A percentile compares a stretch with the other conserved stretches of the same genome.
Conservation (phyloP, 2,113 vertebrate genomes). For the Xiphorhynchus elegans region DNA sequence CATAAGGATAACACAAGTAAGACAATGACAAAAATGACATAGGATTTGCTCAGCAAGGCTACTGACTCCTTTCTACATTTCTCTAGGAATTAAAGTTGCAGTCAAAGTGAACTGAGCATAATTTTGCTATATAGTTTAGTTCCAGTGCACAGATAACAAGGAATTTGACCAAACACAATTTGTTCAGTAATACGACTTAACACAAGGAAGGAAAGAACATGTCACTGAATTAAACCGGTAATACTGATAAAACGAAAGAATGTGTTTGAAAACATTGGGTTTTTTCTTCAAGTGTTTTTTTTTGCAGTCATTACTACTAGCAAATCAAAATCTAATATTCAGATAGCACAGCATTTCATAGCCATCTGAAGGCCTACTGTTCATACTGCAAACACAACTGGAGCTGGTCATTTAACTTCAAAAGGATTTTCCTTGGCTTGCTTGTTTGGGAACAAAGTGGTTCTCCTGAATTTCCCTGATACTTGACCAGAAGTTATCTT, state of each 20-base stretch:
- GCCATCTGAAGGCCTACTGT: neutral
- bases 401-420: neutral
- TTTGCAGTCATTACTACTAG: neutral
- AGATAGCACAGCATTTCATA: neutral
- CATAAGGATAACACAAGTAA: neutral
- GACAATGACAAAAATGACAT: neutral
- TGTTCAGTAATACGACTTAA: neutral
- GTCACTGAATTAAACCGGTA: neutral
- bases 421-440: neutral
- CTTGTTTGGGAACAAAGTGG: neutral
- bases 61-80: neutral
- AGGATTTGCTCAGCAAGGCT: neutral
- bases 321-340: neutral
- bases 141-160: constrained; percentile 8
- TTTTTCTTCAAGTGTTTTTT: neutral
- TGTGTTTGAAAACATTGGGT: neutral
- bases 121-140: neutral
- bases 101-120: neutral
- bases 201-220: neutral
- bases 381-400: neutral
- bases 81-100: neutral
- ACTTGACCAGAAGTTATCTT: neutral
- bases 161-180: neutral
- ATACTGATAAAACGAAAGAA: neutral
- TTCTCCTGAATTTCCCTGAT: neutral